Percentiles rank a stretch among this genome's conserved stretches.
Evolutionary conservation across 2,797 vertebrate species (phyloP).

Genomic region (Pseudomugil gertrudae): DNA sequence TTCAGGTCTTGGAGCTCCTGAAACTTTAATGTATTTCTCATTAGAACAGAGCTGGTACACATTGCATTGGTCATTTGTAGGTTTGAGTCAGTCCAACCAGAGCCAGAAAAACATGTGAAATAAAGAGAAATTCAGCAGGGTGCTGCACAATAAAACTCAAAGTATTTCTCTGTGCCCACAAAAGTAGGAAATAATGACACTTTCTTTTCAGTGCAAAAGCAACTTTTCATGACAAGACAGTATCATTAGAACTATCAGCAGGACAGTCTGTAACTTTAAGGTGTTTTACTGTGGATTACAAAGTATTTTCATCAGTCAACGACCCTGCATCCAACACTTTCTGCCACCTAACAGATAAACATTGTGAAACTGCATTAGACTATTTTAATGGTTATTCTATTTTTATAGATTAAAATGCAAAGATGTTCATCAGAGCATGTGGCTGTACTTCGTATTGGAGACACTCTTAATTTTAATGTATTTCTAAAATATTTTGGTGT

Average conservation of each 20-base stretch:
- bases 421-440: too few species aligned
- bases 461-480: too few species aligned
- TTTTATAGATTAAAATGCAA: too few species aligned
- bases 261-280: too few species aligned
- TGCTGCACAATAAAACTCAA: constrained; percentile 12
- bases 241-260: constrained; percentile 17
- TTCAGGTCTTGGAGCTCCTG: constrained; percentile 53
- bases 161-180: constrained; percentile 37
- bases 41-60: constrained; percentile 46
- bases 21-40: constrained; percentile 64
- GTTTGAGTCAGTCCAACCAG: constrained; percentile 40
- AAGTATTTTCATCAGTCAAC: too few species aligned
- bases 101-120: constrained; percentile 21
- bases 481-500: too few species aligned
- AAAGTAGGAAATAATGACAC: constrained; percentile 30
- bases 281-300: too few species aligned
- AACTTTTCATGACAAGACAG: constrained; percentile 5
- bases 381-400: too few species aligned
- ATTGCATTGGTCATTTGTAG: constrained; percentile 31
- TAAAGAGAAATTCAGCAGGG: constrained; percentile 24
- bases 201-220: constrained; percentile 14
- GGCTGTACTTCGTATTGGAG: too few species aligned
- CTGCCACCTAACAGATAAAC: too few species aligned
- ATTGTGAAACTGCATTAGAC: too few species aligned
- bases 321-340: too few species aligned